Evolutionary conservation across 2,888 invertebrate species (phyloP).

Genomic region (Latheticus oryzae): DNA sequence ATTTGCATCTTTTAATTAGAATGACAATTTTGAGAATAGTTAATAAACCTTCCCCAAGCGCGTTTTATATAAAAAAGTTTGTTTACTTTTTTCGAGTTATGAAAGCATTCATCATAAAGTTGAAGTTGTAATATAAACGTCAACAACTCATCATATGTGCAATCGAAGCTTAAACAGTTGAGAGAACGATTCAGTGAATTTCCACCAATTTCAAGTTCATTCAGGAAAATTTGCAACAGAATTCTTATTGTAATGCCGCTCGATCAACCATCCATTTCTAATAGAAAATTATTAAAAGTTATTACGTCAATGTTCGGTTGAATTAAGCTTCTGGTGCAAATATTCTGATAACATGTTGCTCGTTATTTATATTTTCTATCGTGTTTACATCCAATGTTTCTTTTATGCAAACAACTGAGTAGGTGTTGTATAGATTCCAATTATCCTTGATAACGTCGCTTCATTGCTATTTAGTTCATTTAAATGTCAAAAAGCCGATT

Average conservation of each 20-base stretch:
- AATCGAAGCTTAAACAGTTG: constrained; percentile 21
- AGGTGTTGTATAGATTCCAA: constrained; percentile 2
- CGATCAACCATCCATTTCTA: constrained; percentile 13
- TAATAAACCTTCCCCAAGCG: constrained; percentile 9
- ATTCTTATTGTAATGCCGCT: constrained; percentile 9
- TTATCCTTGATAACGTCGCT: constrained; percentile 27
- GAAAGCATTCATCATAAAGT: constrained; percentile 31
- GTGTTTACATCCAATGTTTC: background rate
- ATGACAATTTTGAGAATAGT: constrained; percentile 22
- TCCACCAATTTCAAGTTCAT: constrained; percentile 24
- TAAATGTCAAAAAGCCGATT: constrained; percentile 21
- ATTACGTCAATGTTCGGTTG: constrained; percentile 6
- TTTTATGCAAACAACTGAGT: background rate
- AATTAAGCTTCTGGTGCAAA: constrained; percentile 5
- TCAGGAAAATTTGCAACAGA: constrained; percentile 17
- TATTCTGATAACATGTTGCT: constrained; percentile 5
- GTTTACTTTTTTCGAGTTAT: constrained; percentile 10
- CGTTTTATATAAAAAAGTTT: constrained; percentile 17
- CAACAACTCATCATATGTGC: constrained; percentile 27
- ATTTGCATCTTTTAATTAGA: constrained; percentile 36
- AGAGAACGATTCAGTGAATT: constrained; percentile 16
- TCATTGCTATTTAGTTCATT: constrained; percentile 18
- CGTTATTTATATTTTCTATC: background rate
- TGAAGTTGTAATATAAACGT: constrained; percentile 30
- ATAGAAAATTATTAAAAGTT: constrained; percentile 3